Evolutionary conservation across 2,888 invertebrate genomes (phyloP), one percentile per base, ranked within the genome.

Genomic region (Eristalis tenax): DNA sequence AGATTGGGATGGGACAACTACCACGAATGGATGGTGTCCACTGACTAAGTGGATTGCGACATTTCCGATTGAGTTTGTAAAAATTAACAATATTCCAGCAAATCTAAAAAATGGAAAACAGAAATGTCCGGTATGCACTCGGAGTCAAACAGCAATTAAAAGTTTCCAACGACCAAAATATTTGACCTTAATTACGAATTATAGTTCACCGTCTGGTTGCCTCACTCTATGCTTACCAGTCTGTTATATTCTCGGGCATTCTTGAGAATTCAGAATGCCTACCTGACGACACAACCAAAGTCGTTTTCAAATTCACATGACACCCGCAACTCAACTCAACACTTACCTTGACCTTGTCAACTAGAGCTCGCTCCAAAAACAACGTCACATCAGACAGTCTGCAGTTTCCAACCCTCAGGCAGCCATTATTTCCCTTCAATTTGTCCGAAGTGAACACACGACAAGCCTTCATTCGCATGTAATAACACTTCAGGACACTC

Each of bases 401-500:
- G 18, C 18, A 18, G 6, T 18, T 18, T 8, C n/a, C 18, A 50
- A 10, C 43, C 43, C 43, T n/a, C 4, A 15, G 6, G 43, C 50
- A 56, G 59, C 15, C 11, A n/a, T 32, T 35, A 50, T 35, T 32
- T 15, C 50, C 28, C 40, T 26, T 26, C 8, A 38, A 61, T 59
- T 71, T 23, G 26, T 26, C 18, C 38, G 15, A 57, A 56, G 22
- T 22, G 32, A 57, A 70, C 8, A 50, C 61, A 69, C 26, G 23
- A 70, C 26, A 73, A 79, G 65, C 50, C 73, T 6, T 56, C 38
- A 32, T 32, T 64, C 8, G n/a, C n/a, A 59, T 43, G 38, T 50
- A 59, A 50, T 61, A 66, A 61, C 28, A 79, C 43, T 11, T 43
- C 76, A 61, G 32, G 32, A 43, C 22, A 61, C 50, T 77, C 32